A percentile compares a stretch with the other conserved stretches of the same genome.
phyloP scores from a whole-genome alignment of 2,797 vertebrate genomes.

The Trichosurus vulpecula region DNA sequence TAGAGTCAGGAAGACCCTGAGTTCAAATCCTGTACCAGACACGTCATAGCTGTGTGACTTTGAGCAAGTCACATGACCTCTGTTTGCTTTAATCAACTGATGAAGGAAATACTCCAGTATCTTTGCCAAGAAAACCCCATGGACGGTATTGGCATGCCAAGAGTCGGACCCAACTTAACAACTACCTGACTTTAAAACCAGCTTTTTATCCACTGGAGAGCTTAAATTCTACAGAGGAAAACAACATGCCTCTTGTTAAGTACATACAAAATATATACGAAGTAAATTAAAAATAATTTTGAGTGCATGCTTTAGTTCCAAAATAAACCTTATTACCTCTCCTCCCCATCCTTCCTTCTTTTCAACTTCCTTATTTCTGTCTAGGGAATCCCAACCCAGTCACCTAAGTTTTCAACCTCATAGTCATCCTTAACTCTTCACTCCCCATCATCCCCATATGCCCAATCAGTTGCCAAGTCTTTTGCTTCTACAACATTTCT shows the following conservation, averaged over 20 bases:
- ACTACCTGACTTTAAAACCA: background rate
- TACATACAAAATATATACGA: background rate
- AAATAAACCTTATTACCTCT: background rate
- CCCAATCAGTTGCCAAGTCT: background rate
- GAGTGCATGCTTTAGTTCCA: background rate
- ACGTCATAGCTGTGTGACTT: background rate
- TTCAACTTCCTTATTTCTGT: background rate
- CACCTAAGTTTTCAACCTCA: background rate
- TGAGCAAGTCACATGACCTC: background rate
- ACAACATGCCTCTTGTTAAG: background rate
- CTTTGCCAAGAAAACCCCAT: background rate
- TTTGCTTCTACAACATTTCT: background rate
- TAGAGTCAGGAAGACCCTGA: background rate
- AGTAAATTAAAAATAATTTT: background rate
- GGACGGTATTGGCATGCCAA: background rate
- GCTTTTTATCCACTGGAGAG: background rate
- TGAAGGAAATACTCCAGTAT: background rate
- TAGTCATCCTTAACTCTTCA: background rate
- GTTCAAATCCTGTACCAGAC: background rate
- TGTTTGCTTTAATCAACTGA: background rate
- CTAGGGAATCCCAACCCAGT: background rate
- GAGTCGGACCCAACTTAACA: background rate
- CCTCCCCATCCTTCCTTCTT: background rate
- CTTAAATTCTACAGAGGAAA: background rate
- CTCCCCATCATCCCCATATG: background rate